These are phyloP conservation scores for Ecdyonurus torrentis DNA, from an alignment of 2,888 invertebrate genomes.

Conservation along the genomic window DNA sequence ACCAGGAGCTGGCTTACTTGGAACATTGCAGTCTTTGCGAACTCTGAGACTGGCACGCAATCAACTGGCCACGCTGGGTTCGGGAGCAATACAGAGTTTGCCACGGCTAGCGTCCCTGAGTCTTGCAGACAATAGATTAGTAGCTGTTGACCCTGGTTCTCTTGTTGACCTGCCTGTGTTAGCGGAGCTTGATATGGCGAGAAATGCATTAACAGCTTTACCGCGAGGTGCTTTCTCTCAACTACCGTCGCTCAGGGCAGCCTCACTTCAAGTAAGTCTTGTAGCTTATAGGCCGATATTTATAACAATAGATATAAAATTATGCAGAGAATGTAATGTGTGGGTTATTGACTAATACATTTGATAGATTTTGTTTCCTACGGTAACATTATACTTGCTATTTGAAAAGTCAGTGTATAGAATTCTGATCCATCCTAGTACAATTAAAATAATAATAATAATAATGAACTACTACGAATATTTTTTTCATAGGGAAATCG, in stretches of 20 bases:
- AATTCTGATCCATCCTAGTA: too few species aligned
- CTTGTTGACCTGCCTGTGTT: slow-evolving; percentile 52
- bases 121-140: slow-evolving; percentile 32
- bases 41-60: slow-evolving; percentile 18
- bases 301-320: too few species aligned
- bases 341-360: too few species aligned
- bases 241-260: slow-evolving; percentile 31
- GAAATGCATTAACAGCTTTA: slow-evolving; percentile 28
- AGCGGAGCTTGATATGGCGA: slow-evolving; percentile 19
- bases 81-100: neutral
- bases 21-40: neutral
- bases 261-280: neutral
- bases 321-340: too few species aligned
- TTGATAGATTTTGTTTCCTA: too few species aligned
- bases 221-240: slow-evolving; percentile 45
- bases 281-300: too few species aligned
- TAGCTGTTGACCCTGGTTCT: slow-evolving; percentile 23
- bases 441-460: neutral
- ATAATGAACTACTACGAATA: too few species aligned
- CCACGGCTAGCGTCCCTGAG: neutral
- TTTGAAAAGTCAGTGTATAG: too few species aligned
- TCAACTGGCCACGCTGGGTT: slow-evolving; percentile 26
- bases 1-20: slow-evolving; percentile 22
- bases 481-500: neutral
- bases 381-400: too few species aligned